Base-by-base conservation (phyloP, 2,888 invertebrate species). In the Acronicta alni region DNA sequence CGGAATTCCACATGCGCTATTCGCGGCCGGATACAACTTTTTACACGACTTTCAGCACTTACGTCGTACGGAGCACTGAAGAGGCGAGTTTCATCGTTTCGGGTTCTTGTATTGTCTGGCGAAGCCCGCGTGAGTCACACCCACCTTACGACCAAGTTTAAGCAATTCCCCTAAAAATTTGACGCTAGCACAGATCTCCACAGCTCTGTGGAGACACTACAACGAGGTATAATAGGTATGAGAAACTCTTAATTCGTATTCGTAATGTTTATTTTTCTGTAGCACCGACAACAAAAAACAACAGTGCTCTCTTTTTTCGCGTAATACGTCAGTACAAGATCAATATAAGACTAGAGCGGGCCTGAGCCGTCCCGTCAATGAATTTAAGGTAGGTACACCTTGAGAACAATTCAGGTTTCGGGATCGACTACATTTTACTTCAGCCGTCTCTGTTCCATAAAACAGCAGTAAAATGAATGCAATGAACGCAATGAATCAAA, bases 11-110 rank as follows among this genome's bases (percentile, higher is more conserved):
- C 87, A 83, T 87, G 85, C 86, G 87, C 88, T 89, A 89, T 90
- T 88, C 89, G 82, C 83, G 82, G 91, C 90, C 92, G 93, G 93
- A 92, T 93, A 92, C 91, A 90, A 90, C 93, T 93, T 93, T 92
- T 92, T 92, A 92, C 93, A 93, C 93, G 93, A 93, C 93, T 92
- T 89, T 91, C 93, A 78, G 91, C 93, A 93, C 93, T 94, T 93
- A 92, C 92, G 91, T 84, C 92, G 90, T 88, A 83, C 91, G 88
- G 88, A 91, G 88, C 88, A 93, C 93, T 94, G 93, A 91, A 88
- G 88, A 88, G 86, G 83, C 86, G 83, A 80, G 81, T 83, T 71
- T 71, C 18, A 55, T 32, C 32, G 72, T 47, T 83, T 77, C 84
- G 80, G 84, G 71, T 83, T 87, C 80, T 87, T 83, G 84, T 74